phyloP scores from a whole-genome alignment of 1,140 invertebrate genomes.

The Drosophila funebris region DNA sequence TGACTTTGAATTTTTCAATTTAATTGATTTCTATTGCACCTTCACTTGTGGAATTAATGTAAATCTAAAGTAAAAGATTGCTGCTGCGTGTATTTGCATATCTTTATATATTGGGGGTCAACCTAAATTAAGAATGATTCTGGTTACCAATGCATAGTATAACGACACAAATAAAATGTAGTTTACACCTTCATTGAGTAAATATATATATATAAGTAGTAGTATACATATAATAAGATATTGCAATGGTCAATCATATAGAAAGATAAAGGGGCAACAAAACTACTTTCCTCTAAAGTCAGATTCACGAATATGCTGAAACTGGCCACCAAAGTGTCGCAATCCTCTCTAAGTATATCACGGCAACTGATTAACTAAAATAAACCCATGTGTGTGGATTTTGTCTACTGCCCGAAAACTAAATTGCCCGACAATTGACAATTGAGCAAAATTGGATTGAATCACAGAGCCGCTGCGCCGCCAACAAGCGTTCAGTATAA shows the following conservation, averaged over 20 bases:
- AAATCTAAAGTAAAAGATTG: background rate
- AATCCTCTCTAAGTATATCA: constrained; percentile 38
- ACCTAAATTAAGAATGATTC: background rate
- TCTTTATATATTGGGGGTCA: background rate
- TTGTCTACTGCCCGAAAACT: constrained; percentile 50
- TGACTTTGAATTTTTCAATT: constrained; percentile 5
- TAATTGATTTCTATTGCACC: background rate
- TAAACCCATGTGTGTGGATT: constrained; percentile 51
- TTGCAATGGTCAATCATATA: constrained; percentile 25
- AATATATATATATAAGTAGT: too few relatives aligned
- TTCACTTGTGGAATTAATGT: background rate
- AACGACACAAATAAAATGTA: background rate
- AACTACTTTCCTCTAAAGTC: constrained; percentile 21
- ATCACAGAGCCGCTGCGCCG: constrained; percentile 61
- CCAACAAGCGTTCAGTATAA: constrained; percentile 31
- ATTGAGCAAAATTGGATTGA: constrained; percentile 77
- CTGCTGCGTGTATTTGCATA: background rate
- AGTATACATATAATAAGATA: too few relatives aligned
- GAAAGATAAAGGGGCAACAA: constrained; percentile 12
- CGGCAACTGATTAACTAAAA: constrained; percentile 62
- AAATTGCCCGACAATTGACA: constrained; percentile 77
- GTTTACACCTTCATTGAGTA: background rate
- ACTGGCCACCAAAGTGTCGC: constrained; percentile 49
- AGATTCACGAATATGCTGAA: constrained; percentile 18
- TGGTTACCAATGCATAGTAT: background rate